Evolutionary conservation across 1,140 invertebrate genomes (phyloP), one percentile per base, ranked within the genome.

Genomic region (Maniola jurtina): DNA sequence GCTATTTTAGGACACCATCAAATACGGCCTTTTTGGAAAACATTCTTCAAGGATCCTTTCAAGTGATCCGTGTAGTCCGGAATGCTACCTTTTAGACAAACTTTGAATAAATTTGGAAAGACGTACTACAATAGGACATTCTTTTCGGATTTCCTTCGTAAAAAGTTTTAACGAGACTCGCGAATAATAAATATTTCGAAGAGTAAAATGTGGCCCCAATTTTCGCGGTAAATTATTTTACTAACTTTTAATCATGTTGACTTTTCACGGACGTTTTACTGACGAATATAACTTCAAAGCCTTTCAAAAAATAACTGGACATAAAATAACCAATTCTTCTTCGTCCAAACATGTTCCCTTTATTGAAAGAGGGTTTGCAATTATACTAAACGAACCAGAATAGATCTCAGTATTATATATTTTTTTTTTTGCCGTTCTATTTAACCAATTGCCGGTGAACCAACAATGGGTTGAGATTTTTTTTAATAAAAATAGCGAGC

Each of bases 1-100:
- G 66, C 56, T 64, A 68, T 68, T 64, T 60, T 48, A 68, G 66
- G 47, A 68, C 36, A 64, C 61, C 61, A 68, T 68, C 66, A 64
- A 64, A 68, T 64, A 42, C 36, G 40, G 62, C 57, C 66, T 68
- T 64, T 63, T 55, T 59, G 33, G 66, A 63, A 52, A 64, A 64
- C 60, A 68, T 64, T 60, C 61, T 64, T 47, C 57, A 48, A 52
- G 34, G 15, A 62, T 60, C 38, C 48, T 56, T 64, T 33, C 57
- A 56, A 59, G 48, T 54, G 56, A 68, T 55, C 48, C 66, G 13
- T 47, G 48, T 68, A 54, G 61, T 63, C 48, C 10, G 66, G 61
- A 38, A 64, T 68, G 54, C 54, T 57, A 62, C 66, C 54, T 68
- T 55, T 45, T 50, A 50, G 61, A 38, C 60, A 59, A 63, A 68